These are phyloP conservation scores for Bostrychus sinensis DNA, from an alignment of 2,113 vertebrate genomes.

Conservation along the genomic window DNA sequence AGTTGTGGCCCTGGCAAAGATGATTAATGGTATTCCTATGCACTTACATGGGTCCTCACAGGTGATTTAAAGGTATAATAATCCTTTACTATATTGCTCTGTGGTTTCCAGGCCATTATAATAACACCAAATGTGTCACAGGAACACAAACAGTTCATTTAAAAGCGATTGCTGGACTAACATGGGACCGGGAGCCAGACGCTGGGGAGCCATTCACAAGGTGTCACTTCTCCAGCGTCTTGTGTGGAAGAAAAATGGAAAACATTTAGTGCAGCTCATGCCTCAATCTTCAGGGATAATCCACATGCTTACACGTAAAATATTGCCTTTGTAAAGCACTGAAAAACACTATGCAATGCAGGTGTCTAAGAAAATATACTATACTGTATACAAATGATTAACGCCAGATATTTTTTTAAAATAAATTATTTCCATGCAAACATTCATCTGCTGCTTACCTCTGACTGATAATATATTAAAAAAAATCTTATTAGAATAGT, in stretches of 20 bases:
- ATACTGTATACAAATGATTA: background rate
- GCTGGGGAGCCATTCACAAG: slow-evolving; percentile 64
- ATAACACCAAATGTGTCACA: slow-evolving; percentile 73
- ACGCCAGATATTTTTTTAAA: no score
- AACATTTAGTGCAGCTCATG: slow-evolving; percentile 51
- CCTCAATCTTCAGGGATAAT: slow-evolving; percentile 44
- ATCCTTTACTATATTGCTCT: slow-evolving; percentile 79
- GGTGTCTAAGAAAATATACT: no score
- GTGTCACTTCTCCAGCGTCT: slow-evolving; percentile 63
- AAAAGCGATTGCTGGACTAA: slow-evolving; percentile 77
- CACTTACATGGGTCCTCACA: slow-evolving; percentile 65
- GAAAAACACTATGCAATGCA: background rate
- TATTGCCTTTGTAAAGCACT: background rate
- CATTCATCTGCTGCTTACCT: no score
- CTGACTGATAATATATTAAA: no score
- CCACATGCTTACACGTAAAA: slow-evolving; percentile 17
- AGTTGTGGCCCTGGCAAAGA: slow-evolving; percentile 63
- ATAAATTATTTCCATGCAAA: no score
- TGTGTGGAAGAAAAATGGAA: slow-evolving; percentile 53
- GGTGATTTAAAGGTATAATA: slow-evolving; percentile 85
- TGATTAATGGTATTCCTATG: slow-evolving; percentile 82
- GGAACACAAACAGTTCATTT: slow-evolving; percentile 83
- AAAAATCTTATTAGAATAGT: no score
- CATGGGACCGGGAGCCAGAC: slow-evolving; percentile 36
- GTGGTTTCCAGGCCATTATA: slow-evolving; percentile 82